phyloP scores from a whole-genome alignment of 2,113 vertebrate species.

The Etia nguti region DNA sequence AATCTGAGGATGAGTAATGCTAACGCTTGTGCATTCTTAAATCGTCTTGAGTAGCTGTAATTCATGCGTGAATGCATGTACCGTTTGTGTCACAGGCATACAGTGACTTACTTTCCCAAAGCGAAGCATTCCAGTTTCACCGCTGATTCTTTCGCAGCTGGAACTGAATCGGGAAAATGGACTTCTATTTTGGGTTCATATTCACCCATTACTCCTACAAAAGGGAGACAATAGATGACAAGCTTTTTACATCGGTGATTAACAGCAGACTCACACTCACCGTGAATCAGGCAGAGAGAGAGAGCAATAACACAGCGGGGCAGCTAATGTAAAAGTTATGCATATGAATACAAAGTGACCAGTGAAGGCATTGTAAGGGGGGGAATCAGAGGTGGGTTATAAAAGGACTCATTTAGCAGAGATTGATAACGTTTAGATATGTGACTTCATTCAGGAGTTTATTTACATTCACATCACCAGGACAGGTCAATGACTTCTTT shows the following conservation, averaged over 20 bases:
- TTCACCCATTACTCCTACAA: constrained; percentile 91
- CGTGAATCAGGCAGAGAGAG: constrained; percentile 21
- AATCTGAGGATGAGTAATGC: constrained; percentile 5
- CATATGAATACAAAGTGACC: constrained; percentile 7
- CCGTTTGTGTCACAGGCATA: neutral
- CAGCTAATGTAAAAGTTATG: constrained; percentile 24
- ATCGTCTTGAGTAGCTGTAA: neutral
- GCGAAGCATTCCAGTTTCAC: constrained; percentile 94
- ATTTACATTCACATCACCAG: constrained; percentile 54
- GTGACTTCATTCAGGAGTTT: constrained; percentile 52
- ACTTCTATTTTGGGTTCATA: constrained; percentile 99
- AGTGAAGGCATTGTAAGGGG: neutral
- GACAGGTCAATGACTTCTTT: constrained; percentile 17
- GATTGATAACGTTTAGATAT: constrained; percentile 57
- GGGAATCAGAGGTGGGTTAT: constrained; percentile 21
- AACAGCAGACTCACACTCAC: constrained; percentile 26
- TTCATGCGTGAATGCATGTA: neutral
- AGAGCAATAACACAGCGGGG: constrained; percentile 16
- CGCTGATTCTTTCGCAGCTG: constrained; percentile 86
- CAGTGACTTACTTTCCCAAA: constrained; percentile 89
- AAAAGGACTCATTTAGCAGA: constrained; percentile 28
- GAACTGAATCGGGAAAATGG: constrained; percentile 89
- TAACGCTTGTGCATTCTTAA: neutral
- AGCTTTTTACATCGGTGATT: constrained; percentile 54
- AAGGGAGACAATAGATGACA: constrained; percentile 46